phyloP scores from a whole-genome alignment of 2,797 vertebrate genomes.

The Meriones psammophilus region DNA sequence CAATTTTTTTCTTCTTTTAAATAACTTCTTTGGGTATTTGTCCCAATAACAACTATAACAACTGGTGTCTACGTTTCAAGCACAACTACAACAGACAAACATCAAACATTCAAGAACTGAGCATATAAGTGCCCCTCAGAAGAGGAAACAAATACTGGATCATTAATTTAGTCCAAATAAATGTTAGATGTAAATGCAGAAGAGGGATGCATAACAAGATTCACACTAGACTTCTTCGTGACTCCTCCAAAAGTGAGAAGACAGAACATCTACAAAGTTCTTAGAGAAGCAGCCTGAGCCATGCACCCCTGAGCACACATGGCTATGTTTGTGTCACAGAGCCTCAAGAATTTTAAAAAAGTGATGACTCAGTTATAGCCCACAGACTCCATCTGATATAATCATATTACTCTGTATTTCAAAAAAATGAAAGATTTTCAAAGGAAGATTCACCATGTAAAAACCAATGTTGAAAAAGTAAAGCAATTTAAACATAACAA shows the following conservation, averaged over 20 bases:
- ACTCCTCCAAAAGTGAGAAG: background rate
- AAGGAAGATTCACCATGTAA: background rate
- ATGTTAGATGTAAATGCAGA: conserved; percentile 26
- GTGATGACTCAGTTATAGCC: background rate
- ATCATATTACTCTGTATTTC: background rate
- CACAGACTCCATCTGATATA: background rate
- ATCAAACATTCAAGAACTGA: background rate
- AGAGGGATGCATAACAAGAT: background rate
- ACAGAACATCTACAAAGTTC: background rate
- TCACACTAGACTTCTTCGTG: background rate
- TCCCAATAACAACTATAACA: background rate
- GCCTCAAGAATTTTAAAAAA: background rate
- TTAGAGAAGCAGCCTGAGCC: background rate
- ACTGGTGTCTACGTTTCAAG: background rate
- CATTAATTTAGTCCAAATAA: conserved; percentile 31
- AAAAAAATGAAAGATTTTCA: background rate
- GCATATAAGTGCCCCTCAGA: background rate
- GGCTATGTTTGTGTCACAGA: background rate
- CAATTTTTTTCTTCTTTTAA: background rate
- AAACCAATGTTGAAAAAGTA: background rate
- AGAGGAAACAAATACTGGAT: background rate
- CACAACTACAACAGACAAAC: background rate
- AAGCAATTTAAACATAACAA: background rate
- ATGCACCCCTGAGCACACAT: background rate
- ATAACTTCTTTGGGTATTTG: background rate